Evolutionary conservation across 1,140 invertebrate genomes (phyloP), one percentile per base, ranked within the genome.

Genomic region (Cydia pomonella): DNA sequence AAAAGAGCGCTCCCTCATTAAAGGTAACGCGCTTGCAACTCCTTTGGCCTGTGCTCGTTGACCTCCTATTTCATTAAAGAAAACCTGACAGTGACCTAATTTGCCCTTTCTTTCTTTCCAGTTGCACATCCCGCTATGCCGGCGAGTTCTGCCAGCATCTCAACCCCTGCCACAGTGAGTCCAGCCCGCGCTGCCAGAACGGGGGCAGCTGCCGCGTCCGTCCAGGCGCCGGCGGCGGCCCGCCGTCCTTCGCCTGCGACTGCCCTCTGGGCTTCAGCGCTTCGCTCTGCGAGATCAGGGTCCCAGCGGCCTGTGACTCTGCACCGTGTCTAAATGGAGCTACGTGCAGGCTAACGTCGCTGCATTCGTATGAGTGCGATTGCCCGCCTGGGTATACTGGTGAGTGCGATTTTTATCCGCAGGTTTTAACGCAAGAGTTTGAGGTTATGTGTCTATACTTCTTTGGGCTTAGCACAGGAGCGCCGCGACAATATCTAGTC

Each of bases 91-190:
- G 13, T 59, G 18, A 23, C n/a, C n/a, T 62, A 75, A 80, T 69
- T 74, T 29, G 80, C 73, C n/a, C n/a, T n/a, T 77, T 76, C 84
- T 82, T 87, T 82, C 83, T 93, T 93, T 93, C 95, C 96, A 99
- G 98, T 86, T 99, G 98, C 91, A 97, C 97, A 74, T 95, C 97
- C 21, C 95, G 96, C 87, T 98, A 96, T 93, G 97, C 98, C 59
- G 98, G 98, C 79, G 97, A 98, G 89, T 99, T 97, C 93, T 99
- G 98, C 87, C 97, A 99, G 86, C 95, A 98, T 88, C 94, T 95
- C 76, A 99, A 99, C 93, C 98, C 98, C 0, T 99, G 98, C 90
- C 95, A 97, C 84, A 97, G 97, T 66, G 97, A 96, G 5, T 95
- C 95, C 0, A 95, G 95, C 25, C 92, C 94, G 10, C 95, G 97